Percentiles rank a stretch among this genome's conserved stretches.
These are phyloP conservation scores for Leucoraja erinaceus DNA, from an alignment of 2,113 vertebrate species.

Conservation along the genomic window DNA sequence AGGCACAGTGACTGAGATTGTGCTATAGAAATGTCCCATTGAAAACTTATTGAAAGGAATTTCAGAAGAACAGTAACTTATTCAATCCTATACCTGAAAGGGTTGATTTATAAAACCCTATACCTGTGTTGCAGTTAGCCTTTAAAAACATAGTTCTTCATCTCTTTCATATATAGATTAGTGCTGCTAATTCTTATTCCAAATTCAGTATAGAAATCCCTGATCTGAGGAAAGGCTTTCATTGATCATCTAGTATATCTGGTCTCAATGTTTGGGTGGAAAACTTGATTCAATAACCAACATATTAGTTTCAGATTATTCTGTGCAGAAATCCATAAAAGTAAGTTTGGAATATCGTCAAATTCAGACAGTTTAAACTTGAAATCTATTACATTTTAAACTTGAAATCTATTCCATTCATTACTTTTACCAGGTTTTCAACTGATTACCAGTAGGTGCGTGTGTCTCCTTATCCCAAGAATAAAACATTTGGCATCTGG, in stretches of 20 bases:
- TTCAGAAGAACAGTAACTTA: neutral
- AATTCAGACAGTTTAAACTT: neutral
- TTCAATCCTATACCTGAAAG: neutral
- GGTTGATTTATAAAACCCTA: no score
- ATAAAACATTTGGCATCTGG: neutral
- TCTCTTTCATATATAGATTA: neutral
- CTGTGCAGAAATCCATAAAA: neutral
- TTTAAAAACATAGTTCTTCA: neutral
- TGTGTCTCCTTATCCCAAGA: neutral
- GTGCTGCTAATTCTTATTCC: neutral
- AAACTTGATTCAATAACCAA: neutral
- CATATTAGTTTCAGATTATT: neutral
- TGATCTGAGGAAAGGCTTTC: neutral
- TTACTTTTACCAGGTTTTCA: neutral
- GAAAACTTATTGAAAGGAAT: neutral
- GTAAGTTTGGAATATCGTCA: neutral
- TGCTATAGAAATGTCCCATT: neutral
- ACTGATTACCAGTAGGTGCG: neutral
- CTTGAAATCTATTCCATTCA: neutral
- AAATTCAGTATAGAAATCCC: neutral
- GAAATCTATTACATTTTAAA: neutral
- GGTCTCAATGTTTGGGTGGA: neutral
- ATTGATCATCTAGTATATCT: neutral
- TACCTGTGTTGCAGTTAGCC: neutral
- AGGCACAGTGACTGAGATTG: neutral